Evolutionary conservation across 2,888 invertebrate genomes (phyloP).

Genomic region (Rhagophthalmus giganteus): DNA sequence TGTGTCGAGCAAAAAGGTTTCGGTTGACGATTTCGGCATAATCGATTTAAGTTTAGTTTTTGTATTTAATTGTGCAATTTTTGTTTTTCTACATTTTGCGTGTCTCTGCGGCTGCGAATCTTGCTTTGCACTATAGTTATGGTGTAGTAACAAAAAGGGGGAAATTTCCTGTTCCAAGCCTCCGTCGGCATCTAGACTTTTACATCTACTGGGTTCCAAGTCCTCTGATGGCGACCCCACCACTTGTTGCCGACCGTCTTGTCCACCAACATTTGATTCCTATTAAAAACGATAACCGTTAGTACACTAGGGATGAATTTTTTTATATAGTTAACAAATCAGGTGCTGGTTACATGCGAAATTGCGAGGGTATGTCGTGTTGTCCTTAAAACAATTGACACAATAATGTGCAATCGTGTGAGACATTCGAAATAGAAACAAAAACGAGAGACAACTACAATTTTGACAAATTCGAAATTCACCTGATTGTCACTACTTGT

Average conservation of each 20-base stretch:
- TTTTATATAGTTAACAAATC: no score
- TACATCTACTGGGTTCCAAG: slow-evolving; percentile 77
- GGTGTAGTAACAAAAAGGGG: slow-evolving; percentile 49
- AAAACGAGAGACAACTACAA: slow-evolving; percentile 10
- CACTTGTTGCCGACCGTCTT: slow-evolving; percentile 68
- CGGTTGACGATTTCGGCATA: slow-evolving; percentile 16
- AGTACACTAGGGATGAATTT: no score
- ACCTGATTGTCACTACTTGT: slow-evolving; percentile 35
- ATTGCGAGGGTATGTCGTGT: no score
- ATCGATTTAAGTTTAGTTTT: slow-evolving; percentile 23
- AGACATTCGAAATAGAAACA: no score
- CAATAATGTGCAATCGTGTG: slow-evolving; percentile 5
- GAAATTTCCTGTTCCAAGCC: slow-evolving; percentile 45
- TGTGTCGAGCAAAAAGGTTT: neutral
- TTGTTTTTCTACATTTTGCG: slow-evolving; percentile 6
- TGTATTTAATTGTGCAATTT: slow-evolving; percentile 19
- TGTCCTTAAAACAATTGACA: slow-evolving; percentile 10
- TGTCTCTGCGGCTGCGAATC: slow-evolving; percentile 19
- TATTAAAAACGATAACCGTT: slow-evolving; percentile 37
- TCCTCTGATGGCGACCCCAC: slow-evolving; percentile 86
- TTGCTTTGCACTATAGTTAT: slow-evolving; percentile 49
- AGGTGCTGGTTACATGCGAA: no score
- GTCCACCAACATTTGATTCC: slow-evolving; percentile 56
- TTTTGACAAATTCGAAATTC: slow-evolving; percentile 25
- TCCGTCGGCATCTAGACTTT: slow-evolving; percentile 51